These are phyloP conservation scores for Podarcis siculus DNA, from an alignment of 2,797 vertebrate species.

Conservation along the genomic window DNA sequence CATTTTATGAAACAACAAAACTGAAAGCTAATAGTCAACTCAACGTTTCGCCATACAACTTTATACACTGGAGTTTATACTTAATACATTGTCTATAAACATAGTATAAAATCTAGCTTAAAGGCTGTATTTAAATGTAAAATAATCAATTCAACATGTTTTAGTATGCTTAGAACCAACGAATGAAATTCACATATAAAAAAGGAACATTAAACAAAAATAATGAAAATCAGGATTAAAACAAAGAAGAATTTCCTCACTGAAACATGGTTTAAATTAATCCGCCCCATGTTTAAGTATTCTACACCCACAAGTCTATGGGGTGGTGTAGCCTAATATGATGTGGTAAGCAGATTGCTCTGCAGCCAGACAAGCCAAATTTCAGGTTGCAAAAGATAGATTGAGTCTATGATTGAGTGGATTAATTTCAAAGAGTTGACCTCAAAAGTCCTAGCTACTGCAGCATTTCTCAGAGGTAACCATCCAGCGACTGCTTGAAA, in stretches of 20 bases:
- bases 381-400: neutral
- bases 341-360: neutral
- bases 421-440: neutral
- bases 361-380: neutral
- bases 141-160: constrained; percentile 1
- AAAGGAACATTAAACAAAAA: neutral
- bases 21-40: constrained; percentile 3
- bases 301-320: neutral
- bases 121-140: constrained; percentile 15
- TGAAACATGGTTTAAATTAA: constrained; percentile 5
- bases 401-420: neutral
- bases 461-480: no score
- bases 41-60: neutral
- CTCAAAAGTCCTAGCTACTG: no score
- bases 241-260: neutral
- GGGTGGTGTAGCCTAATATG: neutral
- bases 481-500: no score
- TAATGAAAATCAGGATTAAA: neutral
- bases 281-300: neutral
- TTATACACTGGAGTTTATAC: constrained; percentile 10
- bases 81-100: neutral
- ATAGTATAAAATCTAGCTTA: neutral
- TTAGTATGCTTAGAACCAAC: constrained; percentile 7
- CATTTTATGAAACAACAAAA: constrained; percentile 16
- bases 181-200: constrained; percentile 15